These are phyloP conservation scores for Drosophila birchii DNA, from an alignment of 2,888 invertebrate species.

Conservation along the genomic window DNA sequence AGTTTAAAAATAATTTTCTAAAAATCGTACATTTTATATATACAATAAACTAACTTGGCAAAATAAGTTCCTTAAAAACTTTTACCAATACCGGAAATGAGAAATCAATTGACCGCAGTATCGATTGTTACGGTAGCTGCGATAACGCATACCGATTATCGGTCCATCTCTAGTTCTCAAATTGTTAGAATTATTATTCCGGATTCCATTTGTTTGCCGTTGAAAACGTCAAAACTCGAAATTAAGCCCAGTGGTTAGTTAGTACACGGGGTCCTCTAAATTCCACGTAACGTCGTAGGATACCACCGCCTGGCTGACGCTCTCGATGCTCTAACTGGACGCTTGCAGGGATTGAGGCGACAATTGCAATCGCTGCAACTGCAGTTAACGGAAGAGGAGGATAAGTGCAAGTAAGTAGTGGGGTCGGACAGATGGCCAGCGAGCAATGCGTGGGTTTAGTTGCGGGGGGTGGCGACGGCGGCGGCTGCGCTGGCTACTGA, in stretches of 20 bases:
- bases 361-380: conserved; percentile 25
- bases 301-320: neutral
- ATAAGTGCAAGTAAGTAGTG: conserved; percentile 31
- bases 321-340: neutral
- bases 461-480: conserved; percentile 20
- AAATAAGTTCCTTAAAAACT: neutral
- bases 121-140: neutral
- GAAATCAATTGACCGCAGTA: too few relatives aligned
- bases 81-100: conserved; percentile 1
- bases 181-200: conserved; percentile 29
- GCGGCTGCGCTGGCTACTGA: conserved; percentile 22
- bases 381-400: conserved; percentile 25
- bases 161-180: conserved; percentile 3
- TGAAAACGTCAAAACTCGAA: conserved; percentile 8
- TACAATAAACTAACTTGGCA: too few relatives aligned
- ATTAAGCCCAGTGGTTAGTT: conserved; percentile 3
- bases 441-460: conserved; percentile 39
- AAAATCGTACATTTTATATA: too few relatives aligned
- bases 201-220: conserved; percentile 35
- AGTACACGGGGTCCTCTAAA: conserved; percentile 4
- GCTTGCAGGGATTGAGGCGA: conserved; percentile 29
- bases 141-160: neutral
- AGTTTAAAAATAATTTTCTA: too few relatives aligned
- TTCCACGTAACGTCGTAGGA: conserved; percentile 13
- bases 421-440: neutral